These are phyloP conservation scores for Halesus radiatus DNA, from an alignment of 1,140 invertebrate genomes.

Conservation along the genomic window DNA sequence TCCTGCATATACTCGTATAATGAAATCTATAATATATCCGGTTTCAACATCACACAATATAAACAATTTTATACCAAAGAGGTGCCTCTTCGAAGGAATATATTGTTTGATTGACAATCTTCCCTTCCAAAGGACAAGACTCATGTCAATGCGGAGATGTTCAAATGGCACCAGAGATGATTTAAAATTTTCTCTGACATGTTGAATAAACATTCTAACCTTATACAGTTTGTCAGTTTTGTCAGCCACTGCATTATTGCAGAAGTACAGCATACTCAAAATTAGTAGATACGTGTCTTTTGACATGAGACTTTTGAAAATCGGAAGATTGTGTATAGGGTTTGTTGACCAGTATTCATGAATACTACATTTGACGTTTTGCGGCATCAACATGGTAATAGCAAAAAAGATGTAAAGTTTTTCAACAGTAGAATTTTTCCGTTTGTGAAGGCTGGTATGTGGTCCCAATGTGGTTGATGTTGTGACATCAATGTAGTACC, in stretches of 20 bases:
- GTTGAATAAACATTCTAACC: neutral
- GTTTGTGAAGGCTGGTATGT: neutral
- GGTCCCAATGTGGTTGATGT: neutral
- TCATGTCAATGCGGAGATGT: neutral
- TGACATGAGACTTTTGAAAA: neutral
- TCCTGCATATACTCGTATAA: neutral
- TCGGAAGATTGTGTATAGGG: neutral
- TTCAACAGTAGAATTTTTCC: neutral
- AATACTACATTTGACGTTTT: no score
- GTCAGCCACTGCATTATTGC: conserved; percentile 1
- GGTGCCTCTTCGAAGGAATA: neutral
- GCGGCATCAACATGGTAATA: no score
- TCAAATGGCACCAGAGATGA: neutral
- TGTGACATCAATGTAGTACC: no score
- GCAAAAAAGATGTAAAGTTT: no score
- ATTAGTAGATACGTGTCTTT: neutral
- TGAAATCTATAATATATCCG: conserved; percentile 1
- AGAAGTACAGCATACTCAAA: conserved; percentile 2
- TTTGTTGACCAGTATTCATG: conserved; percentile 14
- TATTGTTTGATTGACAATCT: neutral
- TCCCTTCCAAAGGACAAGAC: neutral
- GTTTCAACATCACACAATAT: neutral
- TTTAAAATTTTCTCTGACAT: neutral
- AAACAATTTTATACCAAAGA: neutral
- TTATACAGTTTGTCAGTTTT: conserved; percentile 1